Evolutionary conservation across 2,888 invertebrate genomes (phyloP).

Genomic region (Zaprionus lineosus): DNA sequence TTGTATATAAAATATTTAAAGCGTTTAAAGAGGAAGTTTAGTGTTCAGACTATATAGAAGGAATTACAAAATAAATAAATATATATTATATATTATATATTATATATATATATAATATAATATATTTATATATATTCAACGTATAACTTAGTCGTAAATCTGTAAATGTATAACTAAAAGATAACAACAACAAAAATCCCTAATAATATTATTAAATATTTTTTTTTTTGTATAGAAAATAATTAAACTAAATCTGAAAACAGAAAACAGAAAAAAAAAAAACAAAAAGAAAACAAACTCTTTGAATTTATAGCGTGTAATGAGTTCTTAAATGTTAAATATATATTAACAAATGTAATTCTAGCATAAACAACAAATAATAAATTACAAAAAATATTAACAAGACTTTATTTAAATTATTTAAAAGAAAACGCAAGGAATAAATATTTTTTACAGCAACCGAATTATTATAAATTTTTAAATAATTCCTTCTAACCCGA

Average conservation of each 20-base stretch:
- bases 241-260: too few relatives aligned
- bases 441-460: too few relatives aligned
- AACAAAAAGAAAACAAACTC: slow-evolving; percentile 51
- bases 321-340: slow-evolving; percentile 68
- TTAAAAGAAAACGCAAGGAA: too few relatives aligned
- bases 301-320: slow-evolving; percentile 75
- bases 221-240: slow-evolving; percentile 55
- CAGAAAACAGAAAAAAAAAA: too few relatives aligned
- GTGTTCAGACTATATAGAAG: slow-evolving; percentile 51
- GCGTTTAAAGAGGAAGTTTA: slow-evolving; percentile 9
- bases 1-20: slow-evolving; percentile 42
- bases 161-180: slow-evolving; percentile 34
- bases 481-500: too few relatives aligned
- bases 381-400: slow-evolving; percentile 24
- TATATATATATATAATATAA: too few relatives aligned
- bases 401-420: too few relatives aligned
- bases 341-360: slow-evolving; percentile 37
- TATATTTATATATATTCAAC: too few relatives aligned
- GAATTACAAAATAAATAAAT: slow-evolving; percentile 39
- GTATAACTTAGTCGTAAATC: slow-evolving; percentile 47
- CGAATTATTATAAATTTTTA: too few relatives aligned
- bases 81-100: slow-evolving; percentile 5
- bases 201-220: slow-evolving; percentile 29
- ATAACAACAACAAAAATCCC: slow-evolving; percentile 20
- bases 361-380: slow-evolving; percentile 24